Evolutionary conservation across 2,888 invertebrate species (phyloP).

Genomic region (Erebia epiphron): DNA sequence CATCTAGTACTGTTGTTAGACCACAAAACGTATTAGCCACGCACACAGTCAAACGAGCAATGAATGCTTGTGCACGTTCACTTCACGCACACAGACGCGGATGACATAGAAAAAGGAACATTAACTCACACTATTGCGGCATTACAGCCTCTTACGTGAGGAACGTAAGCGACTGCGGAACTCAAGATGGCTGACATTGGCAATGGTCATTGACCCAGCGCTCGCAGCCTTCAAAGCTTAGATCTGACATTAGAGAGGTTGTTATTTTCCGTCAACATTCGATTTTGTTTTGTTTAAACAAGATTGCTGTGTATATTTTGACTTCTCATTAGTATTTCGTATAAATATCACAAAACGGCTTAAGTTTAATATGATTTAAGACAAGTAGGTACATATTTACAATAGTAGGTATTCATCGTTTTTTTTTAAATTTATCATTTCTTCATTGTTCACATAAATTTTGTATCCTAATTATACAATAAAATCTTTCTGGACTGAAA

Average conservation of each 20-base stretch:
- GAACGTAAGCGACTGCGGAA: slow-evolving; percentile 82
- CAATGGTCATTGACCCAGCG: slow-evolving; percentile 79
- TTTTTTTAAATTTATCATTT: too few relatives aligned
- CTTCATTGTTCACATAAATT: too few relatives aligned
- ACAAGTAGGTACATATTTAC: background rate
- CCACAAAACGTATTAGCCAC: slow-evolving; percentile 44
- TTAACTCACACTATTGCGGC: slow-evolving; percentile 73
- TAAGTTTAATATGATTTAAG: background rate
- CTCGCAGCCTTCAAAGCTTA: slow-evolving; percentile 81
- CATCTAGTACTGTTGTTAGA: slow-evolving; percentile 49
- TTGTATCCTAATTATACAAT: too few relatives aligned
- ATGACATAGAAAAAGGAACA: slow-evolving; percentile 77
- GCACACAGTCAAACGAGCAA: slow-evolving; percentile 46
- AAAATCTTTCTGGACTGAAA: too few relatives aligned
- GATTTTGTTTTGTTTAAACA: slow-evolving; percentile 45
- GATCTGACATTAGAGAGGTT: slow-evolving; percentile 79
- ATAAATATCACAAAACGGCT: slow-evolving; percentile 1
- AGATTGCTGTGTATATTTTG: slow-evolving; percentile 24
- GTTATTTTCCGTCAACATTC: slow-evolving; percentile 72
- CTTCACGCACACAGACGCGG: slow-evolving; percentile 61
- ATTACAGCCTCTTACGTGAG: slow-evolving; percentile 82
- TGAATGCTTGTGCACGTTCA: slow-evolving; percentile 57
- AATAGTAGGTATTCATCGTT: background rate
- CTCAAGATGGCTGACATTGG: slow-evolving; percentile 83
- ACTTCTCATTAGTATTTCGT: slow-evolving; percentile 18